A percentile compares a stretch with the other conserved stretches of the same genome.
Conservation (phyloP, 2,113 vertebrate genomes). For the Paratilapia polleni region DNA sequence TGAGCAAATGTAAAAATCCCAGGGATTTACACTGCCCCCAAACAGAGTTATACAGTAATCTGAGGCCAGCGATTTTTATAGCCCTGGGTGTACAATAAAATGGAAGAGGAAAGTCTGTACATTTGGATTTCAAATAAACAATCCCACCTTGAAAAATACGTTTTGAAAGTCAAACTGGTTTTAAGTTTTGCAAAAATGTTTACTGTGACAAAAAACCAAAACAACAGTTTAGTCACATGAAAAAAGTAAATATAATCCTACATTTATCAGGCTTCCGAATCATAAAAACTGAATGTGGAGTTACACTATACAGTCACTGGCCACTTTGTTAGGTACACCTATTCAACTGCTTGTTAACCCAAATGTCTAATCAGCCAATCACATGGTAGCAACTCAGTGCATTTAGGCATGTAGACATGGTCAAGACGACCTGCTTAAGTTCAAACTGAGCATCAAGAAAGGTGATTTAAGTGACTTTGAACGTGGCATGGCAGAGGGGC, state of each 20-base stretch:
- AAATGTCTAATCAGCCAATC: neutral
- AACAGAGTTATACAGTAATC: slow-evolving; percentile 72
- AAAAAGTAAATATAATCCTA: neutral
- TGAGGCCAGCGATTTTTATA: slow-evolving; percentile 52
- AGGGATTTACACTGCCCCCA: slow-evolving; percentile 72
- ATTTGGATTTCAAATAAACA: neutral
- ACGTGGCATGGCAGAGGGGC: no score
- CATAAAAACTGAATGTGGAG: neutral
- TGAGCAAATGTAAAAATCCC: slow-evolving; percentile 71
- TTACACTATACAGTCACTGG: neutral
- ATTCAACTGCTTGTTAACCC: neutral
- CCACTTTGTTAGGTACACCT: neutral
- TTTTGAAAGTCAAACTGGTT: neutral
- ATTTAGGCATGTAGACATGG: neutral
- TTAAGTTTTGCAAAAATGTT: neutral
- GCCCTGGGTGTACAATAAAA: slow-evolving; percentile 26
- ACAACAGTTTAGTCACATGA: neutral
- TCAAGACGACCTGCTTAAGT: neutral
- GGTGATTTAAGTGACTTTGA: no score
- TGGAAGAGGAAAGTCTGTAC: slow-evolving; percentile 17
- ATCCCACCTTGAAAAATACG: neutral
- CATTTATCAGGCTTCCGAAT: neutral
- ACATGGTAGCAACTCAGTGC: neutral
- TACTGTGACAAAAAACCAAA: neutral
- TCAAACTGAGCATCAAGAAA: neutral